Conservation (phyloP, 53 echinoderm and acorn worm species). For the Henricia sp. region DNA sequence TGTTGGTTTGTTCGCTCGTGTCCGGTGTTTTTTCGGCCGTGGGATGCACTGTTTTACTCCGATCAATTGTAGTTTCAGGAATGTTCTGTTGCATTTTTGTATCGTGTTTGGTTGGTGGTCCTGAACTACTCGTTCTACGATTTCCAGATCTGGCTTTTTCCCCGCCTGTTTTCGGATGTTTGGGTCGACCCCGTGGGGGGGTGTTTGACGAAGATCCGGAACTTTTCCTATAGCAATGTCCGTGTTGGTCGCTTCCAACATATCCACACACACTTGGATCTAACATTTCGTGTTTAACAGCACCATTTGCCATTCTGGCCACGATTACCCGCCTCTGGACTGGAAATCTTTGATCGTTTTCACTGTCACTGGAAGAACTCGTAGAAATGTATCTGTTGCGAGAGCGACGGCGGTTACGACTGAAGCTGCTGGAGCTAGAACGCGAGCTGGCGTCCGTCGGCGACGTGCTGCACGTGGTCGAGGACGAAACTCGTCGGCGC, state of each 20-base stretch:
- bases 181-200: conserved; percentile 56
- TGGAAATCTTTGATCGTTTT: conserved; percentile 50
- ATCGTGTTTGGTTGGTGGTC: conserved; percentile 10
- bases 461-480: conserved; percentile 77
- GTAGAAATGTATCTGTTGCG: conserved; percentile 67
- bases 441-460: conserved; percentile 78
- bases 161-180: conserved; percentile 25
- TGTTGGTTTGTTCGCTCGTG: conserved; percentile 11
- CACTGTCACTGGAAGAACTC: conserved; percentile 83
- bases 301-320: conserved; percentile 75
- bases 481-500: conserved; percentile 61
- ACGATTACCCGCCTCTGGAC: conserved; percentile 68
- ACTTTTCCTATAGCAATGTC: conserved; percentile 42
- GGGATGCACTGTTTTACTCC: neutral
- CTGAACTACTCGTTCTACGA: conserved; percentile 33
- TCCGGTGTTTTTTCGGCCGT: neutral
- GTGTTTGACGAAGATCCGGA: conserved; percentile 59
- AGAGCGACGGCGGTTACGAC: conserved; percentile 48
- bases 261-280: conserved; percentile 30
- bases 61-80: neutral
- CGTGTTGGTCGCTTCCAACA: conserved; percentile 13
- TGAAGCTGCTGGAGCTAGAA: conserved; percentile 59
- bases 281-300: conserved; percentile 57
- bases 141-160: conserved; percentile 27
- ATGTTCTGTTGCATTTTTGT: conserved; percentile 2